Percentiles rank a stretch among this genome's conserved stretches.
Evolutionary conservation across 2,888 invertebrate genomes (phyloP).

Genomic region (Brenthis daphne): DNA sequence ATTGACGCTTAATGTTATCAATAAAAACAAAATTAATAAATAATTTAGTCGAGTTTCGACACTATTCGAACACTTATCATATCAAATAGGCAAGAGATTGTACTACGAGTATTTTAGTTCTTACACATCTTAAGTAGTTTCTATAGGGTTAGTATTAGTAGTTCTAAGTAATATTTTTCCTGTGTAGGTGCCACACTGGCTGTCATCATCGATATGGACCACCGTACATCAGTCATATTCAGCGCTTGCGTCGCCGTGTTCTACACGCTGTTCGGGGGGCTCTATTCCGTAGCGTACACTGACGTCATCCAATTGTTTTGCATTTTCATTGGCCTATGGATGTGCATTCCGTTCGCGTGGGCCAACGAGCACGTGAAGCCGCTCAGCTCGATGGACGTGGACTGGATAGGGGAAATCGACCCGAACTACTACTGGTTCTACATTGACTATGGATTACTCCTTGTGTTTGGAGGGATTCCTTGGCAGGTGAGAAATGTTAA

Average conservation of each 20-base stretch:
- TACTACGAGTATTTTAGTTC: no score
- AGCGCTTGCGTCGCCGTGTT: conserved; percentile 98
- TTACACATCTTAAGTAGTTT: no score
- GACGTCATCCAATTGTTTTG: conserved; percentile 99
- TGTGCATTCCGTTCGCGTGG: conserved; percentile 98
- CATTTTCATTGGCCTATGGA: conserved; percentile 98
- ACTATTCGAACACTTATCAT: no score
- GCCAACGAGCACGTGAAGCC: conserved; percentile 92
- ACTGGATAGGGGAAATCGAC: conserved; percentile 93
- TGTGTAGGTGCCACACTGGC: conserved; percentile 93
- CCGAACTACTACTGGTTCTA: conserved; percentile 90
- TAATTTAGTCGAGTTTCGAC: no score
- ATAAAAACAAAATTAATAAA: no score
- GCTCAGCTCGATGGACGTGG: conserved; percentile 90
- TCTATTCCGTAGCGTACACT: conserved; percentile 99
- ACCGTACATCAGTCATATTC: conserved; percentile 94
- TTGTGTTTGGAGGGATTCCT: conserved; percentile 97
- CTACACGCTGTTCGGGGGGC: conserved; percentile 98
- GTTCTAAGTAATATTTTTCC: no score
- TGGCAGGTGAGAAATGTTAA: conserved; percentile 88
- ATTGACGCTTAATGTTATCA: no score
- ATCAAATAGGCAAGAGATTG: background rate
- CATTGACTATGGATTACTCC: conserved; percentile 92
- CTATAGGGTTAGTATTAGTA: no score
- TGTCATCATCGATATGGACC: conserved; percentile 98